A percentile compares a stretch with the other conserved stretches of the same genome.
Conservation (phyloP, 92 coral and sea anemone species). For the Anthopleura xanthogrammica region DNA sequence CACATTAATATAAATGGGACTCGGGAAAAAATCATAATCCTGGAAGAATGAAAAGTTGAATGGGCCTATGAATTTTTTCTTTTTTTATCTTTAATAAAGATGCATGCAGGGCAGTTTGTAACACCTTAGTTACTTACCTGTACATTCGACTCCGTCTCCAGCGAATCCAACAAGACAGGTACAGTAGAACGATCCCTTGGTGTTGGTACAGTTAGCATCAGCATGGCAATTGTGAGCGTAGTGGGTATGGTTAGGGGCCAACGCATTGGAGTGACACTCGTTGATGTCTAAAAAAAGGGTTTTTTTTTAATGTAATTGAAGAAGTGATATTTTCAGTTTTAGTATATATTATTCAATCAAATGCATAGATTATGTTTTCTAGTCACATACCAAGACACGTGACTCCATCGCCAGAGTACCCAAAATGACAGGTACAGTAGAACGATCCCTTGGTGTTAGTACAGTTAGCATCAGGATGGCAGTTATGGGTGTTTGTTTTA, state of each 20-base stretch:
- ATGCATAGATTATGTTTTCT: neutral
- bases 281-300: slow-evolving; percentile 48
- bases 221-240: slow-evolving; percentile 67
- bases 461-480: slow-evolving; percentile 89
- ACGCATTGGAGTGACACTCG: slow-evolving; percentile 45
- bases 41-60: too few species aligned
- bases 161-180: slow-evolving; percentile 79
- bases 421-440: slow-evolving; percentile 82
- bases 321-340: neutral
- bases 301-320: neutral
- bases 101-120: too few species aligned
- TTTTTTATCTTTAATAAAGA: too few species aligned
- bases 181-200: slow-evolving; percentile 84
- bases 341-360: neutral
- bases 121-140: slow-evolving; percentile 32
- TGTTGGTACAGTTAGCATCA: slow-evolving; percentile 87
- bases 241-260: slow-evolving; percentile 36
- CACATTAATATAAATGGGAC: too few species aligned
- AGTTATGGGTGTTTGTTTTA: slow-evolving; percentile 21
- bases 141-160: slow-evolving; percentile 76
- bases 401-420: slow-evolving; percentile 64
- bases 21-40: too few species aligned
- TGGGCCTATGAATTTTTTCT: too few species aligned
- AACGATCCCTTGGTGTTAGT: slow-evolving; percentile 85
- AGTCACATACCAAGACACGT: slow-evolving; percentile 53